Base-by-base conservation (phyloP, 2,113 vertebrate species). In the Ceyx melanurus region DNA sequence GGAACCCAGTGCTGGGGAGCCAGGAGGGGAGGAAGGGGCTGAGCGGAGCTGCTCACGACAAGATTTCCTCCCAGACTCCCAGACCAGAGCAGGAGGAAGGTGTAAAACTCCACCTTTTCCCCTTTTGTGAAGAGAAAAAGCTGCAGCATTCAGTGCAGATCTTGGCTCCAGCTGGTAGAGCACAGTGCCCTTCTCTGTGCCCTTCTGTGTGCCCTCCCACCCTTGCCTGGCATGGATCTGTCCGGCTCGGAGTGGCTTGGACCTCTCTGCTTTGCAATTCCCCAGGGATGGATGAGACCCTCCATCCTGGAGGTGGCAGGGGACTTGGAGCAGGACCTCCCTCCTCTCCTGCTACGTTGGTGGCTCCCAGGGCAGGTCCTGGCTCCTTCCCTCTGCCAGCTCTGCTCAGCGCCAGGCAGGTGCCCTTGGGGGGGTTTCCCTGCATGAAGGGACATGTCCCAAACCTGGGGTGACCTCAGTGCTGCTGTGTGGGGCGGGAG, bases 101-200 rank as follows among this genome's bases (percentile, higher is more conserved):
- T 92, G 66, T 51, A 72, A 89, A 91, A 40, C 95, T 94, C 93
- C 93, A 93, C 92, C 93, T 96, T 96, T 94, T 90, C 81, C 92
- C 93, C 80, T 71, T 82, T 95, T 96, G 88, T 81, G 77, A 86
- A 95, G 81, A 67, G 70, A 96, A 72, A 88, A 61, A 74, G 74
- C 86, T 84, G 71, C 0, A 2, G 83, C 6, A 3, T 65, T 79
- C 19, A 1, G 71, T 4, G 13, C 53, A 45, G 75, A 48, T 20
- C 81, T 28, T 9, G 3, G 54, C 51, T 70, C 28, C 1, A 1
- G 17, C 61, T 62, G 37, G 3, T 9, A 4, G 54, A 51, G 54
- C 29, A 11, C 2, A 2, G 26, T 29, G 79, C 58, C 40, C 37
- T 58, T 54, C 54, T 33, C 62, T 0, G 0, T 76, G 70, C 58